These are phyloP conservation scores for Euzophera pinguis DNA, from an alignment of 2,888 invertebrate species.

Conservation along the genomic window DNA sequence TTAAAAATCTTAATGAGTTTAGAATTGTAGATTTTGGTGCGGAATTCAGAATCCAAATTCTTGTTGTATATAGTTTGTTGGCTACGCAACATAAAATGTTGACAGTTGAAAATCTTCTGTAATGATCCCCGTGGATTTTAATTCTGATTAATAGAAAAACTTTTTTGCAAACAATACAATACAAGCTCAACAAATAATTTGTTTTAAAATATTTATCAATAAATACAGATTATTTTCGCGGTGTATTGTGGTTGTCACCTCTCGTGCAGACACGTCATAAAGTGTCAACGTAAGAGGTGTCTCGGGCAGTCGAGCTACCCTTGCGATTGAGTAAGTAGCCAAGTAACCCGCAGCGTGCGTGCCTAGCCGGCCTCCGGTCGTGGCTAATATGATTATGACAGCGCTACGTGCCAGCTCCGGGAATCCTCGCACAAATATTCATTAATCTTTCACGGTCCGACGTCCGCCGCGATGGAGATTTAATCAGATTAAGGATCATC, in stretches of 20 bases:
- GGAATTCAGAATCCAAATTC: constrained; percentile 5
- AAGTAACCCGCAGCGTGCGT: constrained; percentile 53
- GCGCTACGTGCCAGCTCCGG: constrained; percentile 76
- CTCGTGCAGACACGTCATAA: constrained; percentile 40
- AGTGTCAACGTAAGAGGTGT: constrained; percentile 40
- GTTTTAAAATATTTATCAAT: too few species aligned
- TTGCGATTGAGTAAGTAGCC: constrained; percentile 33
- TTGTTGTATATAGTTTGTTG: not conserved
- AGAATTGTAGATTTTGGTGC: constrained; percentile 21
- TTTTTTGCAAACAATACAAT: not conserved
- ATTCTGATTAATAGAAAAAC: too few species aligned
- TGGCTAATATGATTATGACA: constrained; percentile 79
- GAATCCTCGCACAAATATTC: constrained; percentile 79
- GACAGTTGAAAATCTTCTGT: not conserved
- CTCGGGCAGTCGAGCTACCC: constrained; percentile 22
- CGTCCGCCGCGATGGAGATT: constrained; percentile 79
- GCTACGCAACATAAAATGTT: too few species aligned
- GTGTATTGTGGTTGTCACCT: constrained; percentile 16
- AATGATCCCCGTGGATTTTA: too few species aligned
- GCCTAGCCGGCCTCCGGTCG: constrained; percentile 65
- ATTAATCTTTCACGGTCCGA: constrained; percentile 80
- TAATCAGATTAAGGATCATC: constrained; percentile 81
- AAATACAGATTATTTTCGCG: not conserved
- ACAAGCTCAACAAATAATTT: too few species aligned
- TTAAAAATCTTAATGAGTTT: constrained; percentile 48